Conservation (phyloP, 1,140 invertebrate genomes). For the Popillia japonica region DNA sequence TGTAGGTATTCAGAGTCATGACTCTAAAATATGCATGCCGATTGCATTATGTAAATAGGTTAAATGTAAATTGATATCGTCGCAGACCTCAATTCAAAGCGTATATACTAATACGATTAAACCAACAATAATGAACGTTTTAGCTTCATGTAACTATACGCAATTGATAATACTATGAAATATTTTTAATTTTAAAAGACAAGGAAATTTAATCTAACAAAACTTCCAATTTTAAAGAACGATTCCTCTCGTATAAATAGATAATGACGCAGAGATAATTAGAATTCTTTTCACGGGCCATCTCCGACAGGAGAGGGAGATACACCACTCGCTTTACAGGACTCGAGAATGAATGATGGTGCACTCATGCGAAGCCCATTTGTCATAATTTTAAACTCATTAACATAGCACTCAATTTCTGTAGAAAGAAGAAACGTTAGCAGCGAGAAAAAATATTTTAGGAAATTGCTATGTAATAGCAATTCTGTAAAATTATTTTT, state of each 20-base stretch:
- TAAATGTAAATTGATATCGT: not conserved
- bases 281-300: slow-evolving; percentile 1
- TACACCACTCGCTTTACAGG: not conserved
- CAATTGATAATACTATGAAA: too few relatives aligned
- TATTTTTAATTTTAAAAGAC: too few relatives aligned
- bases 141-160: too few relatives aligned
- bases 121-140: too few relatives aligned
- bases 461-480: not conserved
- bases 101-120: too few relatives aligned
- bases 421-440: not conserved
- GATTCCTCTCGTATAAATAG: not conserved
- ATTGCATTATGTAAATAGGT: not conserved
- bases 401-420: not conserved
- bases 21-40: not conserved
- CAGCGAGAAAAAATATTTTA: not conserved
- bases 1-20: not conserved
- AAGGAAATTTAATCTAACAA: too few relatives aligned
- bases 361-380: not conserved
- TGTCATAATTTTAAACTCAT: slow-evolving; percentile 19
- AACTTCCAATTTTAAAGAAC: too few relatives aligned
- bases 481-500: not conserved
- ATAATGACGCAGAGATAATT: slow-evolving; percentile 10
- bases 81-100: not conserved
- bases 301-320: not conserved
- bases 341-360: not conserved